Percentiles rank a stretch among this genome's conserved stretches.
phyloP scores from a whole-genome alignment of 2,113 vertebrate genomes.

The Aythya baeri region DNA sequence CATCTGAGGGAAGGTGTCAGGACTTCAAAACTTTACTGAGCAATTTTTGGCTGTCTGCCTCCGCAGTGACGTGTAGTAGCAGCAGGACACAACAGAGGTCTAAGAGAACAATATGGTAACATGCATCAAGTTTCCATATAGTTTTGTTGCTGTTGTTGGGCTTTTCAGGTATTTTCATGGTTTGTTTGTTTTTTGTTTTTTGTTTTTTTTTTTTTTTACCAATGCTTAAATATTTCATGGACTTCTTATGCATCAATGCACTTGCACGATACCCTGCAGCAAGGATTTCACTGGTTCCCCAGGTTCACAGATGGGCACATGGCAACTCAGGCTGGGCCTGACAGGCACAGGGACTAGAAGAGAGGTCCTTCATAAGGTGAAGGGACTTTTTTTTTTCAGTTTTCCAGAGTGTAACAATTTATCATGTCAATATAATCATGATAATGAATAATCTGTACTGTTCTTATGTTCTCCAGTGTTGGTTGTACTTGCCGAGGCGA shows the following conservation, averaged over 20 bases:
- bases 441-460: not conserved
- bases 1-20: not conserved
- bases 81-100: not conserved
- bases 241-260: not conserved
- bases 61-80: not conserved
- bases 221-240: not conserved
- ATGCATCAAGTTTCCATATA: not conserved
- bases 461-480: not conserved
- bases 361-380: not conserved
- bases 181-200: not conserved
- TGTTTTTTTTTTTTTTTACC: not conserved
- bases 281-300: not conserved
- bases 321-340: not conserved
- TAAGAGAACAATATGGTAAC: not conserved
- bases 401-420: not conserved
- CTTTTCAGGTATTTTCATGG: not conserved
- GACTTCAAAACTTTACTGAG: not conserved
- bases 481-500: no score
- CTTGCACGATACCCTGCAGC: not conserved
- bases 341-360: rapidly evolving
- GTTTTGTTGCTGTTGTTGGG: not conserved
- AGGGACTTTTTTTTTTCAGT: not conserved
- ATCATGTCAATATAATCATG: not conserved
- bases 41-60: not conserved
- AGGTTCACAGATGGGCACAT: not conserved